phyloP scores from a whole-genome alignment of 2,888 invertebrate species.

The Hipparchia semele region DNA sequence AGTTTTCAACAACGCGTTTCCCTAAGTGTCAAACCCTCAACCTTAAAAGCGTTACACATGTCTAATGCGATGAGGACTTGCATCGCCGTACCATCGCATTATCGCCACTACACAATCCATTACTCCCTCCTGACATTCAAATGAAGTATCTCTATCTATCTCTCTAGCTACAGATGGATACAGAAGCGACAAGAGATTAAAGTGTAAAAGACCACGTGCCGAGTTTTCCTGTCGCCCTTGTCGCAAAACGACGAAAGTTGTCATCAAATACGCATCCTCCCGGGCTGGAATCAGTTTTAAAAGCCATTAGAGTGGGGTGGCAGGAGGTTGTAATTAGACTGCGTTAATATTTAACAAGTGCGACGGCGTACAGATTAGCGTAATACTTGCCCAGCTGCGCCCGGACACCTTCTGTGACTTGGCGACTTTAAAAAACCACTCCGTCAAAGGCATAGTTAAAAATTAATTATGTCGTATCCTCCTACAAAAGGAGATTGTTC shows the following conservation, averaged over 20 bases:
- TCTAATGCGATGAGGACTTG: constrained; percentile 47
- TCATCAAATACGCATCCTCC: constrained; percentile 82
- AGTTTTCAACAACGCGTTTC: constrained; percentile 41
- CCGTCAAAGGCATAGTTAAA: constrained; percentile 68
- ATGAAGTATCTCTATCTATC: constrained; percentile 35
- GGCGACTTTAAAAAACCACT: constrained; percentile 69
- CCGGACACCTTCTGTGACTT: constrained; percentile 69
- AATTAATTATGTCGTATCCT: constrained; percentile 68
- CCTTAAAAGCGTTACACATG: constrained; percentile 47
- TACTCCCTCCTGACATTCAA: constrained; percentile 38
- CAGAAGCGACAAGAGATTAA: constrained; percentile 43
- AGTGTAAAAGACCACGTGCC: constrained; percentile 47
- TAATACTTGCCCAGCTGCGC: constrained; percentile 68
- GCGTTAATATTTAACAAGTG: constrained; percentile 84
- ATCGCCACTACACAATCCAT: constrained; percentile 39
- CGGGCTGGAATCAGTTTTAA: constrained; percentile 82
- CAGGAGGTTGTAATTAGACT: constrained; percentile 76
- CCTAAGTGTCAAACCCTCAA: constrained; percentile 44
- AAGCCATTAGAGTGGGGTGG: constrained; percentile 74
- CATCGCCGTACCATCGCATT: constrained; percentile 33
- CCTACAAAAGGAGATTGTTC: constrained; percentile 52
- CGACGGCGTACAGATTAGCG: constrained; percentile 75
- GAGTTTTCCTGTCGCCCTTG: constrained; percentile 49
- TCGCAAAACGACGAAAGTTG: constrained; percentile 69
- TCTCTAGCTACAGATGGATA: constrained; percentile 24